These are phyloP conservation scores for Gerris lacustris DNA, from an alignment of 2,888 invertebrate genomes.

Conservation along the genomic window DNA sequence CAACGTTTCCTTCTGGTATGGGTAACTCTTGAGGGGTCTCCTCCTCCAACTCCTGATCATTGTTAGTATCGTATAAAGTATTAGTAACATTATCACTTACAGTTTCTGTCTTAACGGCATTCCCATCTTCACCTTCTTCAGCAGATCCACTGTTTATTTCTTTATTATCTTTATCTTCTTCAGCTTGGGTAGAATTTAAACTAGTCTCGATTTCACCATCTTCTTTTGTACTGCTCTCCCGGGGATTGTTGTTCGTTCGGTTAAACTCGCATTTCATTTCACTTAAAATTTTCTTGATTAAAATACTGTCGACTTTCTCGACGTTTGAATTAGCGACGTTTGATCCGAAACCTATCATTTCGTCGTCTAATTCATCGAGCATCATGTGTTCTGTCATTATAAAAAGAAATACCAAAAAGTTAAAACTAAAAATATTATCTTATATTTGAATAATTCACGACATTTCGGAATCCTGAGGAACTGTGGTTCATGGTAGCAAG, in stretches of 20 bases:
- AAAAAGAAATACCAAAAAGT: neutral
- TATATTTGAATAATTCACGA: neutral
- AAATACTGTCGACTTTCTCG: slow-evolving; percentile 26
- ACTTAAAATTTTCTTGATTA: slow-evolving; percentile 26
- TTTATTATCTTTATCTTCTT: slow-evolving; percentile 16
- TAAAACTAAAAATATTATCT: neutral
- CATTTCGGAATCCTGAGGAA: no score
- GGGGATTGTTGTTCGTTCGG: slow-evolving; percentile 10
- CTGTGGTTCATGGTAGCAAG: no score
- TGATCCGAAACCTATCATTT: slow-evolving; percentile 22
- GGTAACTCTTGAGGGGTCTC: neutral
- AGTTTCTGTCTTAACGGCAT: slow-evolving; percentile 32
- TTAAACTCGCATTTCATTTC: slow-evolving; percentile 29
- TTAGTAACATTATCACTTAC: neutral
- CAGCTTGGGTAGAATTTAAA: neutral
- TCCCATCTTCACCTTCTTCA: slow-evolving; percentile 37
- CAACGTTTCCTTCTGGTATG: slow-evolving; percentile 25
- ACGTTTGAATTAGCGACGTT: slow-evolving; percentile 23
- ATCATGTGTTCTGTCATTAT: slow-evolving; percentile 17
- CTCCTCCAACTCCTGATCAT: neutral
- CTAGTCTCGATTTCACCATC: slow-evolving; percentile 13
- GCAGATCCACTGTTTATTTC: slow-evolving; percentile 29
- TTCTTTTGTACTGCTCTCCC: slow-evolving; percentile 15
- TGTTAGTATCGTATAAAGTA: neutral
- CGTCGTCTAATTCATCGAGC: slow-evolving; percentile 23